Conservation (phyloP, 2,888 invertebrate genomes). For the Flexamia atlantica region DNA sequence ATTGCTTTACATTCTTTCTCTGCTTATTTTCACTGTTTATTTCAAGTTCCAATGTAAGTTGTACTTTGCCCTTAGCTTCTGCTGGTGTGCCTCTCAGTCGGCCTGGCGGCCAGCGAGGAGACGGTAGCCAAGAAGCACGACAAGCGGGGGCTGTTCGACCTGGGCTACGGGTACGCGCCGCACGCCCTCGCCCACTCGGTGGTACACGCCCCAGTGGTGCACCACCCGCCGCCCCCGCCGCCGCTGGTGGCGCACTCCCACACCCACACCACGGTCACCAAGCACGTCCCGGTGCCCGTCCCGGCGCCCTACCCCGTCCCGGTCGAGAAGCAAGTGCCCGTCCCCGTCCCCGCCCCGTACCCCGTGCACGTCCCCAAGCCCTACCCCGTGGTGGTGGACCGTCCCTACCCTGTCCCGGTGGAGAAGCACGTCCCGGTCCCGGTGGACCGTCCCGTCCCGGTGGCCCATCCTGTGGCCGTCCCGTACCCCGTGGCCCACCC, state of each 20-base stretch:
- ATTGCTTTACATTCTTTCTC: too few species aligned
- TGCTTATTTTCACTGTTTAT: too few species aligned
- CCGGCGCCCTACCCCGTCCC: conserved; percentile 69
- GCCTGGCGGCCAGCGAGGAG: conserved; percentile 38
- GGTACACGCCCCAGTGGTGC: conserved; percentile 5
- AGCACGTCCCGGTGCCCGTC: conserved; percentile 68
- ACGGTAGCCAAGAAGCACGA: conserved; percentile 63
- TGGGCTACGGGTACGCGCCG: conserved; percentile 57
- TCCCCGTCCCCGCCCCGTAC: conserved; percentile 68
- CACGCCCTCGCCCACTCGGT: conserved; percentile 42
- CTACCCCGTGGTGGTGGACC: conserved; percentile 69
- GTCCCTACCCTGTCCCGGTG: conserved; percentile 69
- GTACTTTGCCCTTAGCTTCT: conserved; percentile 19
- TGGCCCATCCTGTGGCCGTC: conserved; percentile 66
- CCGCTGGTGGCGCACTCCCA: conserved; percentile 43
- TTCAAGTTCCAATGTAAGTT: too few species aligned
- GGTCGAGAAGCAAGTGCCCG: conserved; percentile 68
- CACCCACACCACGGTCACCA: conserved; percentile 64
- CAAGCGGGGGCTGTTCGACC: conserved; percentile 56
- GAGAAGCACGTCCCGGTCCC: conserved; percentile 67
- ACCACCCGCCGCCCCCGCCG: conserved; percentile 13
- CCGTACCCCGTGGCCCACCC: conserved; percentile 67
- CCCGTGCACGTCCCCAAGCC: conserved; percentile 68
- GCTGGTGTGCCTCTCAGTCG: conserved; percentile 54
- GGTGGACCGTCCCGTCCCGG: conserved; percentile 68